Evolutionary conservation across 2,888 invertebrate species (phyloP).

Genomic region (Iphiclides podalirius): DNA sequence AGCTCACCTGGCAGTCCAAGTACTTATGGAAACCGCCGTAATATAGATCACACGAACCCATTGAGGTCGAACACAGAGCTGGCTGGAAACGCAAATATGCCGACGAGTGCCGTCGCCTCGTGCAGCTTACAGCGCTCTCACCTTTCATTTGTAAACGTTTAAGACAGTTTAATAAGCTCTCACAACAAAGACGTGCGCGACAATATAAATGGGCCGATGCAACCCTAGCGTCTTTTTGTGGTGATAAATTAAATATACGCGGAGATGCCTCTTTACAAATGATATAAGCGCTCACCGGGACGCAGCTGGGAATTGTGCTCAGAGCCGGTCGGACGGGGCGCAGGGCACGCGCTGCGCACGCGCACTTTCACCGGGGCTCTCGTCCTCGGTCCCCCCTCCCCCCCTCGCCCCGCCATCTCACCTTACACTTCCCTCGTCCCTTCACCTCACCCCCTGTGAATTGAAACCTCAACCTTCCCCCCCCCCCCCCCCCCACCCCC

Average conservation of each 20-base stretch:
- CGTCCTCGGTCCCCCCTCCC: too few relatives aligned
- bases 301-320: slow-evolving; percentile 10
- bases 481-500: not conserved
- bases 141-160: not conserved
- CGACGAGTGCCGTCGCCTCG: too few relatives aligned
- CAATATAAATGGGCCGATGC: not conserved
- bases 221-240: slow-evolving; percentile 2
- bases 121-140: too few relatives aligned
- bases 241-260: slow-evolving; percentile 8
- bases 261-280: slow-evolving; percentile 2
- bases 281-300: slow-evolving; percentile 3
- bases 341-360: slow-evolving; percentile 21
- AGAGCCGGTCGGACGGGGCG: slow-evolving; percentile 10
- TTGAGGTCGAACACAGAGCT: too few relatives aligned
- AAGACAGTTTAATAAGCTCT: not conserved
- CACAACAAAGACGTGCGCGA: not conserved
- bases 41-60: too few relatives aligned
- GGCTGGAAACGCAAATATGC: too few relatives aligned
- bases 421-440: too few relatives aligned
- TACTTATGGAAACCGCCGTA: too few relatives aligned
- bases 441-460: too few relatives aligned
- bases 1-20: too few relatives aligned
- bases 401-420: not conserved
- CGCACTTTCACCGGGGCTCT: slow-evolving; percentile 5
- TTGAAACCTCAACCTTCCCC: not conserved